phyloP scores from a whole-genome alignment of 2,113 vertebrate species.

The Prolemur simus region DNA sequence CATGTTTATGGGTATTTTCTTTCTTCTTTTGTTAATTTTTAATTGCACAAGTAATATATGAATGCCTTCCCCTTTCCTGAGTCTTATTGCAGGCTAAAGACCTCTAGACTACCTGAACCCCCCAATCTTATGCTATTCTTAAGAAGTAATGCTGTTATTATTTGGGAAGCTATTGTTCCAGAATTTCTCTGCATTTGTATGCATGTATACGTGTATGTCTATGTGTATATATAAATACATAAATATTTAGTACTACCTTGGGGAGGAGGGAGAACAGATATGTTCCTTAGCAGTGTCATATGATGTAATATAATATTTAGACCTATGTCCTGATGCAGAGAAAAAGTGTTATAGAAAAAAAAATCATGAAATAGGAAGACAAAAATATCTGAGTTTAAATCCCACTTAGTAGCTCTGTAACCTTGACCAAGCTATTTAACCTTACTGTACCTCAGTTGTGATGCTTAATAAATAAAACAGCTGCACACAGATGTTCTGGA shows the following conservation, averaged over 20 bases:
- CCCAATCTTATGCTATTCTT: neutral
- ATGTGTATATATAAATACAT: neutral
- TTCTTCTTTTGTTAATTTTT: neutral
- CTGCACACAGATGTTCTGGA: neutral
- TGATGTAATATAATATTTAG: neutral
- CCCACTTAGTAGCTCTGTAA: neutral
- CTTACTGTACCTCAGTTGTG: neutral
- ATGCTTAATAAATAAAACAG: neutral
- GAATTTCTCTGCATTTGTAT: neutral
- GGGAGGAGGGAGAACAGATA: neutral
- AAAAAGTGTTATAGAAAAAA: neutral
- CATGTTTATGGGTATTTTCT: neutral
- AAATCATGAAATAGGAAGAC: neutral
- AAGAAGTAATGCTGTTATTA: neutral
- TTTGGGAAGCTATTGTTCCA: neutral
- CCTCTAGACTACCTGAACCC: neutral
- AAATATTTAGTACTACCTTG: neutral
- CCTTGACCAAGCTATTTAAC: neutral
- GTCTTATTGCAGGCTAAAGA: neutral
- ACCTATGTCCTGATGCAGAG: neutral
- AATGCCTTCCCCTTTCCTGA: neutral
- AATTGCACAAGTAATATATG: neutral
- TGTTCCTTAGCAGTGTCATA: neutral
- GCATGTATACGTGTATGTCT: neutral
- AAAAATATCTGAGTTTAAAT: neutral